Percentiles rank a stretch among this genome's conserved stretches.
These are phyloP conservation scores for Brachynemurus nebulosus DNA, from an alignment of 2,888 invertebrate genomes.

Conservation along the genomic window DNA sequence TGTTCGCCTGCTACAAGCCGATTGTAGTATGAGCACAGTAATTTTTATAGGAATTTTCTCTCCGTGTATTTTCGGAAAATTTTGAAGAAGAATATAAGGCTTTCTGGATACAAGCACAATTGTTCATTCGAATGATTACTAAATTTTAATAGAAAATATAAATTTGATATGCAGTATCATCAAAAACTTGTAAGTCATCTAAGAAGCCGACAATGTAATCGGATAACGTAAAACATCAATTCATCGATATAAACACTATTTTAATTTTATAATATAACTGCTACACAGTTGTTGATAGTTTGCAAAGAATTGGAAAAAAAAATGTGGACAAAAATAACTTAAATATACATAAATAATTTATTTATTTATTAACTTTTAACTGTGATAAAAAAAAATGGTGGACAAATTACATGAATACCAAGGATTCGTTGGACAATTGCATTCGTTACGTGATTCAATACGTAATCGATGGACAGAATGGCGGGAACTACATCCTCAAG, in stretches of 20 bases:
- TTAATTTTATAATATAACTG: not conserved
- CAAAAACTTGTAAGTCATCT: not conserved
- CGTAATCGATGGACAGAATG: slow-evolving; percentile 46
- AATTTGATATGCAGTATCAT: not conserved
- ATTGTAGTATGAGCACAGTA: no score
- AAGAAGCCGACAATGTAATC: not conserved
- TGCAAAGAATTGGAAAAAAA: not conserved
- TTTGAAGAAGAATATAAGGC: no score
- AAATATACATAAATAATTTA: not conserved
- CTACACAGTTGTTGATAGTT: no score
- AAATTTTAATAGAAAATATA: no score
- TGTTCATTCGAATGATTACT: no score
- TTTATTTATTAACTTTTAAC: not conserved
- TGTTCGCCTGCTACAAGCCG: no score
- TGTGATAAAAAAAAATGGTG: slow-evolving; percentile 37
- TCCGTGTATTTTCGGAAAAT: no score
- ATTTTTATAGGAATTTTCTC: no score
- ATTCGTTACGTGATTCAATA: slow-evolving; percentile 48
- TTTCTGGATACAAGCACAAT: no score
- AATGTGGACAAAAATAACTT: not conserved
- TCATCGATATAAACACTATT: not conserved
- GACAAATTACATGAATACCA: slow-evolving; percentile 72
- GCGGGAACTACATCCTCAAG: slow-evolving; percentile 44
- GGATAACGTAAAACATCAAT: not conserved
- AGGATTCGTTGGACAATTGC: slow-evolving; percentile 56